These are phyloP conservation scores for Passerculus sandwichensis DNA, from an alignment of 2,797 vertebrate species.

Conservation along the genomic window DNA sequence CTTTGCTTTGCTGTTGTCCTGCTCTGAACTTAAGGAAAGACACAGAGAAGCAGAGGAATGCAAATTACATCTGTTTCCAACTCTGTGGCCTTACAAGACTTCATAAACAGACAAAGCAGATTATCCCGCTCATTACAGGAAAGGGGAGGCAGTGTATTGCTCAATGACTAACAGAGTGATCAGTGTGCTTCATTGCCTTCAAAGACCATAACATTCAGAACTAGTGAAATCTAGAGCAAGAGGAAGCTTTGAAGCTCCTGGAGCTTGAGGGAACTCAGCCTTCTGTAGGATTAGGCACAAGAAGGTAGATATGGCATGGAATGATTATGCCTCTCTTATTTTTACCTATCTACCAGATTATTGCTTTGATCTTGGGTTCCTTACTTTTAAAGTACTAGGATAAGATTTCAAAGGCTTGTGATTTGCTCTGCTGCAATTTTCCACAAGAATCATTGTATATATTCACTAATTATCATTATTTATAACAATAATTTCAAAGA, in stretches of 20 bases:
- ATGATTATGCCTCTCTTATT: background rate
- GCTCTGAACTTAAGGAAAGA: background rate
- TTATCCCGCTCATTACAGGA: background rate
- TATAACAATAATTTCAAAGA: background rate
- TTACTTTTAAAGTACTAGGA: background rate
- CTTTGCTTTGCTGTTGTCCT: background rate
- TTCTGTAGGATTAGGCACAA: background rate
- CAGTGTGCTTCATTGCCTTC: background rate
- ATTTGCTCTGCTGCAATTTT: background rate
- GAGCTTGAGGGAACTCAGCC: background rate
- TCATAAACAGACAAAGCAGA: background rate
- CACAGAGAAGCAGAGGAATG: background rate
- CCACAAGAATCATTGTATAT: background rate
- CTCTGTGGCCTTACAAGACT: background rate
- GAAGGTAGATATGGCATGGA: background rate
- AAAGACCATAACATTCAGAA: background rate
- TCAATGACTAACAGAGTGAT: background rate
- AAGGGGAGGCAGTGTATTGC: background rate
- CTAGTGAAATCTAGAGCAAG: background rate
- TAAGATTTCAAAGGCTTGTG: background rate
- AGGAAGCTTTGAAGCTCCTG: background rate
- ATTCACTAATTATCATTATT: background rate
- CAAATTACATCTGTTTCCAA: background rate
- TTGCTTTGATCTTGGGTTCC: background rate
- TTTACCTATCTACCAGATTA: background rate